A percentile compares a stretch with the other conserved stretches of the same genome.
Evolutionary conservation across 2,888 invertebrate genomes (phyloP).

Genomic region (Cosmorhoe ocellata): DNA sequence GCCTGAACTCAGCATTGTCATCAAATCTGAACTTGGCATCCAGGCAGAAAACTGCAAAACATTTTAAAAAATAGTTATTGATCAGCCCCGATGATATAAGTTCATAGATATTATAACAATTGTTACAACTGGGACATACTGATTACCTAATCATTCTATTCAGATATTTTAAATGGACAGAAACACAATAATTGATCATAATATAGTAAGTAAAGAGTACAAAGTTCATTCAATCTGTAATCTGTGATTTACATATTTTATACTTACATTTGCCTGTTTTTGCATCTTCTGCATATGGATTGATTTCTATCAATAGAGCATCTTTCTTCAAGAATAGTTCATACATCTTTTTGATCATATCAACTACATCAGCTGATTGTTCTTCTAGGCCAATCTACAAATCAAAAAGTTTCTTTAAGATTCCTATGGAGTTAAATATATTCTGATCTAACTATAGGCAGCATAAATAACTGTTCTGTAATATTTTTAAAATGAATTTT

Average conservation of each 20-base stretch:
- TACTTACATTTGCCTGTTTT: conserved; percentile 86
- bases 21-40: conserved; percentile 98
- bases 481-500: no score
- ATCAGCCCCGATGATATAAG: no score
- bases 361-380: conserved; percentile 85
- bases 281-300: conserved; percentile 97
- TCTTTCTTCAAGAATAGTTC: conserved; percentile 93
- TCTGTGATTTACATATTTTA: no score
- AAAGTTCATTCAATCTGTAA: no score
- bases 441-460: no score
- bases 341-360: conserved; percentile 92
- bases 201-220: conserved; percentile 16
- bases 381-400: conserved; percentile 87
- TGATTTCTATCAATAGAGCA: conserved; percentile 95
- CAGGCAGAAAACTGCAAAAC: conserved; percentile 90
- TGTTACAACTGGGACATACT: no score
- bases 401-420: background rate
- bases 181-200: no score
- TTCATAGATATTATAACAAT: no score
- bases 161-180: no score
- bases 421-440: no score
- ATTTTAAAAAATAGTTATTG: background rate
- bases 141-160: no score
- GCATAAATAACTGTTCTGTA: no score
- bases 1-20: conserved; percentile 96